Evolutionary conservation across 1,140 invertebrate species (phyloP), one percentile per base, ranked within the genome.

Genomic region (Leptonema lineaticorne): DNA sequence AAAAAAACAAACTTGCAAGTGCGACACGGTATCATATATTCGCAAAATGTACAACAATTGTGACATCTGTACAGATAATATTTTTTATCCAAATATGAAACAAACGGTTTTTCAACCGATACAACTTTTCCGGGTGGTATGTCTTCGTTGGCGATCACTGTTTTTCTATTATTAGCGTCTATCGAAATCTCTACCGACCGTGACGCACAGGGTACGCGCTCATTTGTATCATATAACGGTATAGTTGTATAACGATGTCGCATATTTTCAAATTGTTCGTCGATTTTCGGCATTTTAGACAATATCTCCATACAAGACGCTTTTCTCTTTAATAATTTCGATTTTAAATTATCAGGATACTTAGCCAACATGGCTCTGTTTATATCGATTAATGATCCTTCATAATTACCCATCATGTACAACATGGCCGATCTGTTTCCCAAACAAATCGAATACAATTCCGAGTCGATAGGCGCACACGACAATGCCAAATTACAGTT

Each of bases 91-190:
- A 94, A 77, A 7, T 92, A 81, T 24, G 86, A 85, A 50, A 88
- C 84, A 77, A 89, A 96, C 7, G 93, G 89, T 59, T 88, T 83
- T 80, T 96, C 94, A 33, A 89, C 79, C 28, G 88, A 87, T 14
- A 96, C 72, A 26, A 93, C 80, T 79, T 95, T 90, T 0, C 93
- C 93, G n/a, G 88, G 82, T 69, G 78, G 75, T 63, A 92, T 85
- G 74, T 90, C 82, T 67, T 83, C 81, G 20, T 81, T 84, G 1
- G 90, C 87, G 27, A 89, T 76, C 33, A 92, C 78, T 74, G 87
- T 86, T 62, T 89, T 82, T 0, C 90, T 90, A 75, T 22, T 26
- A 5, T 60, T 62, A 4, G 22, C 4, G 27, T 76, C 81, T 66
- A 84, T 84, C 16, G 83, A 77, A 45, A 92, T 77, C 75, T 82